A percentile compares a stretch with the other conserved stretches of the same genome.
phyloP scores from a whole-genome alignment of 2,113 vertebrate genomes.

The Calonectris borealis region DNA sequence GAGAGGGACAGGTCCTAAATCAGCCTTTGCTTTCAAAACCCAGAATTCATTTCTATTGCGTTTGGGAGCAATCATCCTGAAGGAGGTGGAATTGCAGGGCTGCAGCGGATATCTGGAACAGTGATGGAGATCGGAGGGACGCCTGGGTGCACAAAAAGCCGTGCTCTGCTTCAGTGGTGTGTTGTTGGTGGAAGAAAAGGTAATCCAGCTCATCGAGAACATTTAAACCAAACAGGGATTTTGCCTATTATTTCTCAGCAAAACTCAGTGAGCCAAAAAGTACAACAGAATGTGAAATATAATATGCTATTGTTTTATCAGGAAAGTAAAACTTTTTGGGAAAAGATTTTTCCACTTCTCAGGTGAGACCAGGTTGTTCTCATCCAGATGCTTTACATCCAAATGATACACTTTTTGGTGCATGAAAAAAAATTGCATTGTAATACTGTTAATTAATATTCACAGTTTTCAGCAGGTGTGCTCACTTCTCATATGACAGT shows the following conservation, averaged over 20 bases:
- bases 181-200: not conserved
- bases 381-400: not conserved
- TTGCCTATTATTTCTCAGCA: not conserved
- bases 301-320: not conserved
- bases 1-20: not conserved
- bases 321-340: not conserved
- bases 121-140: not conserved
- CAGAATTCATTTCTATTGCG: not conserved
- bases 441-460: conserved; percentile 40
- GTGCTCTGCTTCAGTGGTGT: not conserved
- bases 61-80: not conserved
- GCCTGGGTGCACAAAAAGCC: not conserved
- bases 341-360: not conserved
- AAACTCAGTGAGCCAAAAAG: not conserved
- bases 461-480: conserved; percentile 34
- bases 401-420: not conserved
- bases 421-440: not conserved
- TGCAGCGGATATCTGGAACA: not conserved
- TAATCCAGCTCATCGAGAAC: not conserved
- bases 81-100: not conserved
- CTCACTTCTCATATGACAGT: not conserved
- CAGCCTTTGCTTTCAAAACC: not conserved
- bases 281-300: not conserved
- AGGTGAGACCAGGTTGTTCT: not conserved
- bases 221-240: not conserved